A percentile compares a stretch with the other conserved stretches of the same genome.
phyloP scores from a whole-genome alignment of 2,888 invertebrate genomes.

The Mellilla xanthometata region DNA sequence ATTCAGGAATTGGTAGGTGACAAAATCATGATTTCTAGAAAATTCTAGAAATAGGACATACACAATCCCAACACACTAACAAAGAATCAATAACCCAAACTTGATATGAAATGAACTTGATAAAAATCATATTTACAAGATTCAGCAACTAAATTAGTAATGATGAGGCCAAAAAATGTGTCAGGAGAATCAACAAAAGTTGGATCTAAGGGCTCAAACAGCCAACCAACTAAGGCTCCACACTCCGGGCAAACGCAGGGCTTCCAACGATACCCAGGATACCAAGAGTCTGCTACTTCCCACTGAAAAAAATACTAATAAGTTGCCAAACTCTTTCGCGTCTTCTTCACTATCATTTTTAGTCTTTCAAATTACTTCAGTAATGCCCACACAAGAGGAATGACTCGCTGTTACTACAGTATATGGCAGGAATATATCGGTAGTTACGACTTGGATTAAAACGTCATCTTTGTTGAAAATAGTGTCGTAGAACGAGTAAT shows the following conservation, averaged over 20 bases:
- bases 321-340: not conserved
- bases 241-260: conserved; percentile 82
- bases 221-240: conserved; percentile 81
- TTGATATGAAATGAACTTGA: no score
- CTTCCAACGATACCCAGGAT: conserved; percentile 83
- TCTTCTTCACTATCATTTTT: not conserved
- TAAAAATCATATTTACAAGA: conserved; percentile 55
- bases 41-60: conserved; percentile 17
- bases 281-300: conserved; percentile 80
- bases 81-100: conserved; percentile 21
- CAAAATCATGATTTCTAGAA: no score
- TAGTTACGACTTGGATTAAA: conserved; percentile 51
- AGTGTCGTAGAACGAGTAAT: conserved; percentile 49
- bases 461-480: conserved; percentile 50
- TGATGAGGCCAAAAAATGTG: conserved; percentile 52
- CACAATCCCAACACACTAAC: conserved; percentile 31
- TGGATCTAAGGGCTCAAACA: conserved; percentile 65
- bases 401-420: conserved; percentile 48
- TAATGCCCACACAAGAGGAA: conserved; percentile 48
- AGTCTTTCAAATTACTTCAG: conserved; percentile 47
- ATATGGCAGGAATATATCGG: conserved; percentile 46
- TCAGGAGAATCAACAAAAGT: conserved; percentile 32
- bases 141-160: conserved; percentile 54
- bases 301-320: conserved; percentile 59
- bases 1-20: not conserved